Base-by-base conservation (phyloP, 2,113 vertebrate genomes). In the Dascyllus trimaculatus region DNA sequence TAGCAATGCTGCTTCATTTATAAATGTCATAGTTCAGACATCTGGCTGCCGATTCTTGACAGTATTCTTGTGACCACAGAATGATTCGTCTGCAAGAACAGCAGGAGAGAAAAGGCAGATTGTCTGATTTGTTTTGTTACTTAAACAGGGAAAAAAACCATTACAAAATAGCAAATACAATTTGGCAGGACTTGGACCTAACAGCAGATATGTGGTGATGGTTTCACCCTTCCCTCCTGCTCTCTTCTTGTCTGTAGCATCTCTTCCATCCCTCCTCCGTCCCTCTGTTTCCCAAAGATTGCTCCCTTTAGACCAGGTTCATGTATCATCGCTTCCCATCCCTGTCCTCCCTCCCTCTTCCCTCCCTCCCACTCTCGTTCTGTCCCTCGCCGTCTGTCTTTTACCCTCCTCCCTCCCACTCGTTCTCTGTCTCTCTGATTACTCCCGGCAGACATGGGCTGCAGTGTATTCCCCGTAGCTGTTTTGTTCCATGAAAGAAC, bases 401-500 rank as follows among this genome's bases (percentile, higher is more conserved):
- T 45, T 61, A 53, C 58, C 71, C 61, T 45, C 17, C 48, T 52
- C 65, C 18, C 82, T 64, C 53, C 29, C 35, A 38, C 35, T 78
- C 48, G 29, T 38, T 60, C 58, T 59, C 63, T 8, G 4, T 73
- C 59, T 45, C 61, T 45, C 35, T 71, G 35, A 80, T 82, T 76
- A 70, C 54, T 84, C 81, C 59, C 77, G 40, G 68, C 10, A 63
- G 80, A 64, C 40, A 48, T 26, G 22, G 56, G 66, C 63, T 48
- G 24, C 26, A 40, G 53, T 1, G 8, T 53, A 69, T 74, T 85
- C 76, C 68, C 83, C 25, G 2, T 25, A 76, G 79, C 43, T 71
- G 40, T 78, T 86, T 85, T 81, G 24, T 83, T 69, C 74, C 56
- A 19, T 52, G 22, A 72, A 62, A 6, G 14, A 83, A 25, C 29